A percentile compares a stretch with the other conserved stretches of the same genome.
Conservation (phyloP, 2,113 vertebrate genomes). For the Macquaria australasica region DNA sequence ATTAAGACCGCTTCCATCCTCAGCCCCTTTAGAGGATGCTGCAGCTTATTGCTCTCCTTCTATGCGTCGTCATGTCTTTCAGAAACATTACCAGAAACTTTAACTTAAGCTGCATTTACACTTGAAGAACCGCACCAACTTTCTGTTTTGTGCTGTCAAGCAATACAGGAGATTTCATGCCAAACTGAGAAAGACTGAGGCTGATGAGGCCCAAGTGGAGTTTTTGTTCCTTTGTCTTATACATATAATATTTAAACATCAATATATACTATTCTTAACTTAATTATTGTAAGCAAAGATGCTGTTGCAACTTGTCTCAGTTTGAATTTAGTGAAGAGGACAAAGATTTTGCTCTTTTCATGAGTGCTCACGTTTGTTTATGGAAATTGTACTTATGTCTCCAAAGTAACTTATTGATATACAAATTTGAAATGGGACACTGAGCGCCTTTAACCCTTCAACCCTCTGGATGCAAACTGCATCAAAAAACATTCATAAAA, state of each 20-base stretch:
- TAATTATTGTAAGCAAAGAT: background rate
- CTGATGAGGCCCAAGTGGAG: background rate
- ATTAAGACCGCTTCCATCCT: background rate
- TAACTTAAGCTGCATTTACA: background rate
- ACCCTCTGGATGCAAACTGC: background rate
- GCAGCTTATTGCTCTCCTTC: background rate
- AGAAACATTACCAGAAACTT: slow-evolving; percentile 4
- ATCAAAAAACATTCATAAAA: background rate
- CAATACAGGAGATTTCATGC: background rate
- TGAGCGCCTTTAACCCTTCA: background rate
- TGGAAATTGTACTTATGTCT: background rate
- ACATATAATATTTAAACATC: background rate
- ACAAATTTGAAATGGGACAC: background rate
- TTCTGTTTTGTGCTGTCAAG: background rate
- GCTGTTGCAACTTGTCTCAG: background rate
- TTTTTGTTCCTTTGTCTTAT: background rate
- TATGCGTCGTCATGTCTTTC: no score
- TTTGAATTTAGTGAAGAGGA: background rate
- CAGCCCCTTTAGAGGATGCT: background rate
- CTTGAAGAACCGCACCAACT: background rate
- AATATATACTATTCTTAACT: background rate
- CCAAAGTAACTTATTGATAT: background rate
- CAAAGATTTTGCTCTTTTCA: background rate
- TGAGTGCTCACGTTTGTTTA: background rate
- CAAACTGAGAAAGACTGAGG: background rate